These are phyloP conservation scores for Diabrotica balteata DNA, from an alignment of 2,888 invertebrate species.

Conservation along the genomic window DNA sequence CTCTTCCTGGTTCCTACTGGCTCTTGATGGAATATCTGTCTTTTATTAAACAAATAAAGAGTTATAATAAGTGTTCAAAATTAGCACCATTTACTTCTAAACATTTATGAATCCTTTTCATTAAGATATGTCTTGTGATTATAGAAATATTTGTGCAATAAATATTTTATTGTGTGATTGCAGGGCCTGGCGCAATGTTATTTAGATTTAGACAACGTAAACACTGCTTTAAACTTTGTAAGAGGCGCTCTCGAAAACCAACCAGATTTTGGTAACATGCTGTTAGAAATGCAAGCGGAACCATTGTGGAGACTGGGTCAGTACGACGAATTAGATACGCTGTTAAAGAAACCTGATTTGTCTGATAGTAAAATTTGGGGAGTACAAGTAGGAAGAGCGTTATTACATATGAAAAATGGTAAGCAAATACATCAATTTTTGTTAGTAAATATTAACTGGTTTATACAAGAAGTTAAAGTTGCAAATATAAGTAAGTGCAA, in stretches of 20 bases:
- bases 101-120: too few species aligned
- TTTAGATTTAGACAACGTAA: conserved; percentile 85
- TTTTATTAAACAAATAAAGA: too few species aligned
- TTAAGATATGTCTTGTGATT: too few species aligned
- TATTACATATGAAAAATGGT: conserved; percentile 66
- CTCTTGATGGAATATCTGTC: too few species aligned
- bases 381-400: conserved; percentile 74
- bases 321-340: conserved; percentile 78
- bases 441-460: not conserved
- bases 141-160: too few species aligned
- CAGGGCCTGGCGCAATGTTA: conserved; percentile 87
- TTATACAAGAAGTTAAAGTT: conserved; percentile 6
- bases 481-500: not conserved
- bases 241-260: conserved; percentile 70
- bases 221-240: conserved; percentile 79
- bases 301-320: conserved; percentile 87
- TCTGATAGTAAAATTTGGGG: conserved; percentile 71
- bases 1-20: too few species aligned
- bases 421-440: conserved; percentile 11
- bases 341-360: conserved; percentile 64
- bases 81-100: too few species aligned
- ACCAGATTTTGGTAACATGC: conserved; percentile 67
- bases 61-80: too few species aligned
- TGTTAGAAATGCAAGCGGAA: conserved; percentile 77
- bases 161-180: conserved; percentile 40